Conservation (phyloP, 2,797 vertebrate species). For the Allobates femoralis region DNA sequence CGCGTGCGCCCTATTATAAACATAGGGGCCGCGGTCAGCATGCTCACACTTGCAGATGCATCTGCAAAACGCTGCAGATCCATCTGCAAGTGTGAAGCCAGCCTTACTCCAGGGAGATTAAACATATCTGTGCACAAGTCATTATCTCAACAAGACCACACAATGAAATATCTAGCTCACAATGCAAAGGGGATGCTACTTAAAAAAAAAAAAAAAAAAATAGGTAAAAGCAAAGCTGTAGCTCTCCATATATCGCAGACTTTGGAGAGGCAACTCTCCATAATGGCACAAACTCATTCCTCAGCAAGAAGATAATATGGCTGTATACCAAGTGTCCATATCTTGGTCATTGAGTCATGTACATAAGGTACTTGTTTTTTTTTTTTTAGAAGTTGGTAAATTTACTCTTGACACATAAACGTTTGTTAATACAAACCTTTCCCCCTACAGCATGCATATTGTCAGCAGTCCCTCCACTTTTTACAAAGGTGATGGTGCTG, state of each 20-base stretch:
- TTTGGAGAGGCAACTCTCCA: neutral
- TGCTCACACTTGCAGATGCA: no score
- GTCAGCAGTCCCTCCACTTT: no score
- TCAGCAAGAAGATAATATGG: neutral
- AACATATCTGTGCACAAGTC: neutral
- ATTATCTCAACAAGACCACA: neutral
- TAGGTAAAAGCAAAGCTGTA: neutral
- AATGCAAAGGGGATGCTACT: neutral
- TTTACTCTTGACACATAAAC: no score
- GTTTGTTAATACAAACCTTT: no score
- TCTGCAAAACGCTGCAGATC: no score
- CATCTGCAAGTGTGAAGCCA: no score
- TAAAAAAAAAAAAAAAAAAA: no score
- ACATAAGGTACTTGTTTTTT: neutral
- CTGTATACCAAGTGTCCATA: neutral
- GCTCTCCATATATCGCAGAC: neutral
- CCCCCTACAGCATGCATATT: no score
- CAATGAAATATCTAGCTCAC: neutral
- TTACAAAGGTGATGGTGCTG: no score
- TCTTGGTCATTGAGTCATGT: neutral
- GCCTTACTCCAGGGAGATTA: slow-evolving; percentile 5
- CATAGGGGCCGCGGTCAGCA: no score
- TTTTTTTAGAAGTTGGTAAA: neutral
- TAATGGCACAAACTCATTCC: neutral
- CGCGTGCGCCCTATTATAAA: no score